Conservation (phyloP, 2,888 invertebrate genomes). For the Drosophila dives region DNA sequence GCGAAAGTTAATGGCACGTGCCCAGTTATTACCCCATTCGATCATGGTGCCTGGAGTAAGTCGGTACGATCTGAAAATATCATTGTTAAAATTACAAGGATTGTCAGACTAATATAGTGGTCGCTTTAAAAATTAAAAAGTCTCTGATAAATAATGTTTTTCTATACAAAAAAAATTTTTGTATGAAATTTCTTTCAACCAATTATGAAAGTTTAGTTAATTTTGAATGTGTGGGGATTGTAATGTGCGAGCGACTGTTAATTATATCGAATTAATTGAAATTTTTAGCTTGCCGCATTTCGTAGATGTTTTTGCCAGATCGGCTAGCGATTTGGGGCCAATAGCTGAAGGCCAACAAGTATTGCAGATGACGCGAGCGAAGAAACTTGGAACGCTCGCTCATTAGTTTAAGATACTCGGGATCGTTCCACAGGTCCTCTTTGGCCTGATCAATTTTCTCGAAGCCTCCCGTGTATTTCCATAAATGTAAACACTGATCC, state of each 20-base stretch:
- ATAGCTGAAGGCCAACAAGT: slow-evolving; percentile 97
- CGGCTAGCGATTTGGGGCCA: slow-evolving; percentile 95
- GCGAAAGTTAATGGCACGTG: slow-evolving; percentile 95
- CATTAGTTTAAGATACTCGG: slow-evolving; percentile 89
- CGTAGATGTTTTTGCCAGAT: slow-evolving; percentile 93
- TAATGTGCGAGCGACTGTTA: neutral
- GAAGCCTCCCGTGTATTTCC: slow-evolving; percentile 98
- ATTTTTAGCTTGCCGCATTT: slow-evolving; percentile 88
- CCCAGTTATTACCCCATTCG: slow-evolving; percentile 99
- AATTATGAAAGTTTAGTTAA: neutral
- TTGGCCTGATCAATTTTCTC: slow-evolving; percentile 93
- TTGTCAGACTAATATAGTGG: neutral
- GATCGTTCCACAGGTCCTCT: slow-evolving; percentile 88
- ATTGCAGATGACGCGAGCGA: slow-evolving; percentile 95
- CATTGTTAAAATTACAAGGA: neutral
- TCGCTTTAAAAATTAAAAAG: neutral
- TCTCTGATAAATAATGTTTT: neutral
- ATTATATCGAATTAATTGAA: neutral
- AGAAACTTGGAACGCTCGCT: slow-evolving; percentile 92
- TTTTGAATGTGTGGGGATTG: neutral
- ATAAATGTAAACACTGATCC: slow-evolving; percentile 98
- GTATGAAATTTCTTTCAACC: neutral
- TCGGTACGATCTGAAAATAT: slow-evolving; percentile 88
- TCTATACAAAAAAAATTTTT: neutral
- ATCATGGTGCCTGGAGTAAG: slow-evolving; percentile 99